Conservation (phyloP, 2,797 vertebrate genomes). For the Chelon auratus region DNA sequence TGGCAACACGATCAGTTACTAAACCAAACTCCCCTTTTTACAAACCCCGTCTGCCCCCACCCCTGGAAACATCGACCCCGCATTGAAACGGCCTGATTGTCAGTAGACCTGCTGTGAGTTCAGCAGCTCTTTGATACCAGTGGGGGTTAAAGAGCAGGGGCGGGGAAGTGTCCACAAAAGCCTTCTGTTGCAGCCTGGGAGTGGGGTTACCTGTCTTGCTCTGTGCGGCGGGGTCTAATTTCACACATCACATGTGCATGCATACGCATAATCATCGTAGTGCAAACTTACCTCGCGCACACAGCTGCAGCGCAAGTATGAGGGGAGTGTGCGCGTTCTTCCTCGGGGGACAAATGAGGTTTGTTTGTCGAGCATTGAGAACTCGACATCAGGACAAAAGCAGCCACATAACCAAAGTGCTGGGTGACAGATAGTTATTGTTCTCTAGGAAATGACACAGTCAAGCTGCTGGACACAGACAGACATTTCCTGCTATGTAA, state of each 20-base stretch:
- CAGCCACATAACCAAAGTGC: conserved; percentile 56
- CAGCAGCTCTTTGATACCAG: conserved; percentile 70
- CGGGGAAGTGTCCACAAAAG: conserved; percentile 76
- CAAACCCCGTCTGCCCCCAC: conserved; percentile 58
- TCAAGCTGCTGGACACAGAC: conserved; percentile 45
- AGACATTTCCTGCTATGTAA: conserved; percentile 58
- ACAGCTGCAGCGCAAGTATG: conserved; percentile 11
- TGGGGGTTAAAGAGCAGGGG: conserved; percentile 49
- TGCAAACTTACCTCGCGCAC: conserved; percentile 27
- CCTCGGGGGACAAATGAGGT: conserved; percentile 61
- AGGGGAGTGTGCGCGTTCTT: conserved; percentile 41
- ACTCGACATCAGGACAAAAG: conserved; percentile 66
- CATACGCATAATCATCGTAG: conserved; percentile 43
- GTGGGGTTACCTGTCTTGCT: conserved; percentile 79
- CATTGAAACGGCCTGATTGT: conserved; percentile 78
- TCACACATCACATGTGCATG: conserved; percentile 82
- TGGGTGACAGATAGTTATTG: conserved; percentile 63
- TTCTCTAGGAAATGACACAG: conserved; percentile 67
- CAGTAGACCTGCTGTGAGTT: conserved; percentile 59
- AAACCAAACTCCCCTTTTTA: conserved; percentile 51
- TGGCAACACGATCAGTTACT: conserved; percentile 61
- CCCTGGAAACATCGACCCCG: conserved; percentile 54
- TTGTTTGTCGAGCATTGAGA: conserved; percentile 71
- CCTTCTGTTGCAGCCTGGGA: conserved; percentile 78
- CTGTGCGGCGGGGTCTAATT: conserved; percentile 79